These are phyloP conservation scores for Heliopora coerulea DNA, from an alignment of 92 coral and sea anemone species.

Conservation along the genomic window DNA sequence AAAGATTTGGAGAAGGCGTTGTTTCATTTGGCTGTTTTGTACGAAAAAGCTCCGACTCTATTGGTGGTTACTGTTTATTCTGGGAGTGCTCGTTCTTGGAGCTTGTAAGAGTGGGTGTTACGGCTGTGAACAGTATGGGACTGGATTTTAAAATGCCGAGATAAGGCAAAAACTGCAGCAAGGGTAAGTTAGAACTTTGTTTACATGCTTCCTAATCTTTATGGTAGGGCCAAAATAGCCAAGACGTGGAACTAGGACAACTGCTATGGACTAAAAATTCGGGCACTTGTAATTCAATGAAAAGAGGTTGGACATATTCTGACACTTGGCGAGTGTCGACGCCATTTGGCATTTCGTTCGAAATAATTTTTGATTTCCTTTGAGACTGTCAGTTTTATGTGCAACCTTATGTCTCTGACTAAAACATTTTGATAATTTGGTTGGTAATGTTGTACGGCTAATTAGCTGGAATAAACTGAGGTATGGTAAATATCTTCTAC, in stretches of 20 bases:
- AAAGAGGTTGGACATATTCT: too few species aligned
- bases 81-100: background rate
- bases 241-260: background rate
- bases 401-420: too few species aligned
- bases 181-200: background rate
- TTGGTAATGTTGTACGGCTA: too few species aligned
- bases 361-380: too few species aligned
- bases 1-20: background rate
- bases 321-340: too few species aligned
- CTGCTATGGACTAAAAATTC: too few species aligned
- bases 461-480: too few species aligned
- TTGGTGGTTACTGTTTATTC: background rate
- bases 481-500: too few species aligned
- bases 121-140: constrained; percentile 22
- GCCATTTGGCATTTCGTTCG: too few species aligned
- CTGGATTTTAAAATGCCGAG: background rate
- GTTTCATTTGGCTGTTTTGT: background rate
- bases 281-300: too few species aligned
- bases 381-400: too few species aligned
- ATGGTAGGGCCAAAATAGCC: background rate
- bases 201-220: background rate
- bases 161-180: background rate
- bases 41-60: background rate
- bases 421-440: too few species aligned
- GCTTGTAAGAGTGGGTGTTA: constrained; percentile 26